These are phyloP conservation scores for Atrichornis clamosus DNA, from an alignment of 2,113 vertebrate genomes.

Conservation along the genomic window DNA sequence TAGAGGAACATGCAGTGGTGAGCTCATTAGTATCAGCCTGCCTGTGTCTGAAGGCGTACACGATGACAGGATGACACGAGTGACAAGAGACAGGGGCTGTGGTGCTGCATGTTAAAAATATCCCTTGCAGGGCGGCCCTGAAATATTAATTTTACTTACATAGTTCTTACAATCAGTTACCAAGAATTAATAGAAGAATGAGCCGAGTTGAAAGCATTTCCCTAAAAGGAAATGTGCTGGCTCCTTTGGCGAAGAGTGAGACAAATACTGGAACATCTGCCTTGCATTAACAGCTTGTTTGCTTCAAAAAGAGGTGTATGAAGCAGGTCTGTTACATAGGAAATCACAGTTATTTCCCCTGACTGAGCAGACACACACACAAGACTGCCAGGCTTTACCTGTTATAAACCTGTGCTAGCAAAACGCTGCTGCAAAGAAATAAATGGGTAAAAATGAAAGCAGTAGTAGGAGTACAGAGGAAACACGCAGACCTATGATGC, in stretches of 20 bases:
- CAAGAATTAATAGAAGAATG: conserved; percentile 8
- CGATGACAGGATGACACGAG: conserved; percentile 17
- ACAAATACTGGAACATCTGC: neutral
- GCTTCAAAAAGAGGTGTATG: neutral
- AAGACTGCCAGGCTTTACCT: neutral
- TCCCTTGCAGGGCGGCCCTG: neutral
- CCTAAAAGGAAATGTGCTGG: neutral
- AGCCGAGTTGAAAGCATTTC: neutral
- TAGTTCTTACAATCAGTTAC: conserved; percentile 1
- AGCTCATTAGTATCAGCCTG: conserved; percentile 44
- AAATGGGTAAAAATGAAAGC: neutral
- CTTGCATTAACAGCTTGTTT: neutral
- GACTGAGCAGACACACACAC: neutral
- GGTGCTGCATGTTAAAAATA: conserved; percentile 34
- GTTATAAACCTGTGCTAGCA: neutral
- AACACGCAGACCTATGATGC: neutral
- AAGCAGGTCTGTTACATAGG: neutral
- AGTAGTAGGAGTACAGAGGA: neutral
- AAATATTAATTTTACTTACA: conserved; percentile 55
- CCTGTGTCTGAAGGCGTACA: neutral
- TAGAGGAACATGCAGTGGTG: neutral
- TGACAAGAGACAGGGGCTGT: conserved; percentile 8
- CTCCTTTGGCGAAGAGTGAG: neutral
- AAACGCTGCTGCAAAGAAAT: neutral
- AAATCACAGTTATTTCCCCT: neutral